phyloP scores from a whole-genome alignment of 1,140 invertebrate genomes.

The Chlorops oryzae region DNA sequence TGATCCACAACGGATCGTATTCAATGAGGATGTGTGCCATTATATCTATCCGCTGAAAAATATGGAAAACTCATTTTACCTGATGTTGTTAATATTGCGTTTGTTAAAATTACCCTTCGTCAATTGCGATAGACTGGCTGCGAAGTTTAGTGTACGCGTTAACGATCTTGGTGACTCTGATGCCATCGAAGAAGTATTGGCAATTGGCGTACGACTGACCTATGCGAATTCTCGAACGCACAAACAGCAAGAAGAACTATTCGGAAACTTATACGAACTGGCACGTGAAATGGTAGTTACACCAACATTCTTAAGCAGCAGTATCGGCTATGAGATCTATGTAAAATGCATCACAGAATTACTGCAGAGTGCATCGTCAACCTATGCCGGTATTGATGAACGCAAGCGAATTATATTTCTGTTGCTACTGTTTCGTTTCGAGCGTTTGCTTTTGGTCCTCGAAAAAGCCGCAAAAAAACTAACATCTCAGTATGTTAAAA shows the following conservation, averaged over 20 bases:
- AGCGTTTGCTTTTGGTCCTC: conserved; percentile 52
- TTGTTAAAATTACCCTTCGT: conserved; percentile 56
- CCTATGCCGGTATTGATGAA: conserved; percentile 36
- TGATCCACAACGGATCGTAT: conserved; percentile 57
- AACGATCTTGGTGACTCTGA: conserved; percentile 47
- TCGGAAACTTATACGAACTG: conserved; percentile 17
- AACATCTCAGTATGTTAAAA: conserved; percentile 46
- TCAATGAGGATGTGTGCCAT: conserved; percentile 57
- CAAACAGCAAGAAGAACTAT: conserved; percentile 11
- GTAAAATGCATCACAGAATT: conserved; percentile 50
- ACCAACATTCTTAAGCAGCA: conserved; percentile 55
- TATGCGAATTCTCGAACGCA: conserved; percentile 11
- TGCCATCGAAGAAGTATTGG: conserved; percentile 47
- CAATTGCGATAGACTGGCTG: conserved; percentile 47
- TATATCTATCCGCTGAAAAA: conserved; percentile 59
- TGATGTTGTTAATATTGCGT: conserved; percentile 53
- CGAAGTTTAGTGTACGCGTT: conserved; percentile 34
- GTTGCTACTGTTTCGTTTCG: conserved; percentile 58
- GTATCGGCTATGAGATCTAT: conserved; percentile 57
- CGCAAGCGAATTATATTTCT: conserved; percentile 48
- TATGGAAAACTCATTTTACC: conserved; percentile 50
- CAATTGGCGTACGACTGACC: conserved; percentile 17
- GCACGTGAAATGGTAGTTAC: conserved; percentile 45
- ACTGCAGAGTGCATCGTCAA: conserved; percentile 45
- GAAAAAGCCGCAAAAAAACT: conserved; percentile 48